Conservation (phyloP, 1,140 invertebrate genomes). For the Pseudomyrmex dendroicus region DNA sequence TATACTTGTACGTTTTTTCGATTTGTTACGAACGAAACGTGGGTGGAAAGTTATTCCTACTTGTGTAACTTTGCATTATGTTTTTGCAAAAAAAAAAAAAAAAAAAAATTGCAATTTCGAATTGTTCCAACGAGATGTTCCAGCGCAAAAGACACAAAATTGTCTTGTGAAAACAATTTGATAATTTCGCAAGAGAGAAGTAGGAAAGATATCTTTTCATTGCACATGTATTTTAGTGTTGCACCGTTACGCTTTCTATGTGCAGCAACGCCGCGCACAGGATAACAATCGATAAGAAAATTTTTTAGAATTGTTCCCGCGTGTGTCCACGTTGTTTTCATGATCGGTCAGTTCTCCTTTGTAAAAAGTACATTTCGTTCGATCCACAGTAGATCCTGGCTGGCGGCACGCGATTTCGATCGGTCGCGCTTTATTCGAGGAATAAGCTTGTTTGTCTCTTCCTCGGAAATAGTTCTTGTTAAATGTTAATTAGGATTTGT, state of each 20-base stretch:
- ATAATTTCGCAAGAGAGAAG: conserved; percentile 38
- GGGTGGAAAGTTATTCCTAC: conserved; percentile 59
- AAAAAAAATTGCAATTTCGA: neutral
- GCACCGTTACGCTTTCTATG: conserved; percentile 63
- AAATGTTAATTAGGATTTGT: too few species aligned
- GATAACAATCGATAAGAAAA: conserved; percentile 4
- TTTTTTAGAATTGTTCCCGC: conserved; percentile 36
- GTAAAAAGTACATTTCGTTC: neutral
- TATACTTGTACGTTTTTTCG: conserved; percentile 23
- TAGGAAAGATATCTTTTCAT: conserved; percentile 55
- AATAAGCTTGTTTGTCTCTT: too few species aligned
- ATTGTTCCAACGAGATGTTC: neutral
- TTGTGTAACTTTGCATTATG: conserved; percentile 29
- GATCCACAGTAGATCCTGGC: neutral
- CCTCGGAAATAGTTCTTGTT: too few species aligned
- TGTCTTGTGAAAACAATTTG: neutral
- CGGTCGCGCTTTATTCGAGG: too few species aligned
- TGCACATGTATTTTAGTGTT: conserved; percentile 53
- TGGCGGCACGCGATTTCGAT: too few species aligned
- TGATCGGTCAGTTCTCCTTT: conserved; percentile 12
- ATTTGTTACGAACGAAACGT: conserved; percentile 26
- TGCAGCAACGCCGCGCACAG: conserved; percentile 47
- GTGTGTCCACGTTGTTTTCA: conserved; percentile 4
- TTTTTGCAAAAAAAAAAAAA: too few species aligned
- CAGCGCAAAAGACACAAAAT: neutral